Percentiles rank a stretch among this genome's conserved stretches.
phyloP scores from a whole-genome alignment of 2,888 invertebrate species.

The Caenorhabditis auriculariae region DNA sequence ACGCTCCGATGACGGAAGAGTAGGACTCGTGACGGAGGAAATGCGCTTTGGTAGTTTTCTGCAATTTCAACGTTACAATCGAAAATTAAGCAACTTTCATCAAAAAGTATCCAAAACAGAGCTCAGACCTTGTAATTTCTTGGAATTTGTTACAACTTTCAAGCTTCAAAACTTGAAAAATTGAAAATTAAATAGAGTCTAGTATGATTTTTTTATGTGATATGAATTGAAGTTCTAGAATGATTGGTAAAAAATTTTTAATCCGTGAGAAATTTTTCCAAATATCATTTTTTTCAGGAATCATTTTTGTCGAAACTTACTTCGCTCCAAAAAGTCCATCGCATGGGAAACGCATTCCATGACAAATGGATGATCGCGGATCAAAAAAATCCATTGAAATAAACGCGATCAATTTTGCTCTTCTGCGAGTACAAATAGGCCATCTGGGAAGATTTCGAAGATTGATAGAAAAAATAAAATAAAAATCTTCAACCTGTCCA shows the following conservation, averaged over 20 bases:
- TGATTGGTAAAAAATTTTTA: no score
- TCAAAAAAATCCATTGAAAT: slow-evolving; percentile 76
- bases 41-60: slow-evolving; percentile 71
- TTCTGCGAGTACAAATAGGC: slow-evolving; percentile 74
- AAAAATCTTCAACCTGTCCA: slow-evolving; percentile 67
- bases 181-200: no score
- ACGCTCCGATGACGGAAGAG: slow-evolving; percentile 75
- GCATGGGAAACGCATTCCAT: slow-evolving; percentile 75
- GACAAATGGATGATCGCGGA: slow-evolving; percentile 74
- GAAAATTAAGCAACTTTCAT: neutral
- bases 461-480: neutral
- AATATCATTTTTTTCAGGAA: no score
- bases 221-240: no score
- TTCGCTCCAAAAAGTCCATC: slow-evolving; percentile 72
- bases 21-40: slow-evolving; percentile 76
- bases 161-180: no score
- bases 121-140: no score
- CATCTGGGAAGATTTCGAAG: slow-evolving; percentile 63
- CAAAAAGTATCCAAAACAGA: no score
- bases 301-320: slow-evolving; percentile 17
- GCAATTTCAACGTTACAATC: neutral
- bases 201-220: no score
- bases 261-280: no score
- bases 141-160: no score
- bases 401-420: slow-evolving; percentile 71